Evolutionary conservation across 2,797 vertebrate genomes (phyloP).

Genomic region (Pristis pectinata): DNA sequence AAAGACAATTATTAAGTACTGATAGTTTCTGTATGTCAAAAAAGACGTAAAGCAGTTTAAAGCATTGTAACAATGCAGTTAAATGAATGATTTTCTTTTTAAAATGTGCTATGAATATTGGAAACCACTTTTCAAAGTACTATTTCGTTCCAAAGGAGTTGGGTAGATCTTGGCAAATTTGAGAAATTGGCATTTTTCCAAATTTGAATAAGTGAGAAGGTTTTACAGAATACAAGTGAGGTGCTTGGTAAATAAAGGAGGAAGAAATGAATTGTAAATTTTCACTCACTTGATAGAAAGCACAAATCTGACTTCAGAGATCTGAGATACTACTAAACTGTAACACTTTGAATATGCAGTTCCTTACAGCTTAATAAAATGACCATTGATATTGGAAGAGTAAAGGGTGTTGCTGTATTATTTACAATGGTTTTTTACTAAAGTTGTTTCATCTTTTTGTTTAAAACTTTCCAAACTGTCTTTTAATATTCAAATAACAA

Average conservation of each 20-base stretch:
- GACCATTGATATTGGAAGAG: background rate
- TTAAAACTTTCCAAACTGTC: background rate
- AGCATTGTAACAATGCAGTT: background rate
- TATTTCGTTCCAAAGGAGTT: background rate
- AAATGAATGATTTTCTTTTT: background rate
- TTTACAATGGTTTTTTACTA: conserved; percentile 2
- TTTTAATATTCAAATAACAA: background rate
- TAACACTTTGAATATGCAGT: background rate
- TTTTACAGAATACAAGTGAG: background rate
- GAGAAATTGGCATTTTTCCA: background rate
- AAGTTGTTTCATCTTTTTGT: background rate
- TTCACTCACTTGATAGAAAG: background rate
- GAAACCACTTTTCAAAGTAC: background rate
- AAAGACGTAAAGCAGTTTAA: background rate
- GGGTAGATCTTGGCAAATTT: background rate
- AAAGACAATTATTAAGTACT: background rate
- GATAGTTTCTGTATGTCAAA: background rate
- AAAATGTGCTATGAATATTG: background rate
- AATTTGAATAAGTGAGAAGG: background rate
- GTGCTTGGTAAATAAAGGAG: background rate
- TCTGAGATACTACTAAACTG: background rate
- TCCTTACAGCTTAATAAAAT: background rate
- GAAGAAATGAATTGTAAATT: background rate
- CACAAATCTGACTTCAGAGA: background rate
- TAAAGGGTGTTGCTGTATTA: background rate